A percentile compares a stretch with the other conserved stretches of the same genome.
Evolutionary conservation across 2,888 invertebrate genomes (phyloP).

Genomic region (Euzetes globulus): DNA sequence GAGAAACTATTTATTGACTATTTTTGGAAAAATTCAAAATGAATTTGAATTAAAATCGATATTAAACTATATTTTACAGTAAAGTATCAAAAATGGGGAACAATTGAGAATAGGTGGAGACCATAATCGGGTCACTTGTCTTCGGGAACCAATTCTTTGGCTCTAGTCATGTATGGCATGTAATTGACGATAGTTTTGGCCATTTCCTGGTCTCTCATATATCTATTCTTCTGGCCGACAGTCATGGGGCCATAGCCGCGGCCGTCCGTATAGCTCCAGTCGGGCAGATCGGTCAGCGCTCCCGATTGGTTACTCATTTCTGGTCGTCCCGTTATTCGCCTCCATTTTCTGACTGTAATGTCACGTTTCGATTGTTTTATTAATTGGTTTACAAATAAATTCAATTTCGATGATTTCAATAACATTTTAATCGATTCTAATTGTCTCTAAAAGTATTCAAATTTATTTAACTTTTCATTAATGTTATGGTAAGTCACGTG

Average conservation of each 20-base stretch:
- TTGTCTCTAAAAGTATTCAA: too few relatives aligned
- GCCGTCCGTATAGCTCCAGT: slow-evolving; percentile 34
- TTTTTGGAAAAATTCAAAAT: too few relatives aligned
- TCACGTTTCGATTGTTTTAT: not conserved
- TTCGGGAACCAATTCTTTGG: slow-evolving; percentile 22
- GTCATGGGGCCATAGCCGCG: slow-evolving; percentile 31
- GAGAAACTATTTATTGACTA: too few relatives aligned
- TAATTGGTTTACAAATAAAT: not conserved
- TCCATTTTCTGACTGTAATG: slow-evolving; percentile 29
- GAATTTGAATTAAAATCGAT: too few relatives aligned
- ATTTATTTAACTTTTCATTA: too few relatives aligned
- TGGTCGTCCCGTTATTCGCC: slow-evolving; percentile 7
- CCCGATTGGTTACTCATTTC: not conserved
- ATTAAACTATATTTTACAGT: too few relatives aligned
- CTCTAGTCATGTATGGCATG: slow-evolving; percentile 3
- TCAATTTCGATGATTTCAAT: slow-evolving; percentile 1
- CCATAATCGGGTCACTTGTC: too few relatives aligned
- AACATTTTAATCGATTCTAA: not conserved
- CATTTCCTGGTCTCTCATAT: slow-evolving; percentile 30
- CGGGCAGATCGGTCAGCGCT: slow-evolving; percentile 28
- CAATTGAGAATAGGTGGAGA: too few relatives aligned
- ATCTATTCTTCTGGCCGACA: slow-evolving; percentile 30
- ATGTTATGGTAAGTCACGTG: too few relatives aligned
- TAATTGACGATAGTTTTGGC: slow-evolving; percentile 21
- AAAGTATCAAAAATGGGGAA: too few relatives aligned